These are phyloP conservation scores for Hydrozoanthus tunicans DNA, from an alignment of 64 coral and sea anemone species.

Conservation along the genomic window DNA sequence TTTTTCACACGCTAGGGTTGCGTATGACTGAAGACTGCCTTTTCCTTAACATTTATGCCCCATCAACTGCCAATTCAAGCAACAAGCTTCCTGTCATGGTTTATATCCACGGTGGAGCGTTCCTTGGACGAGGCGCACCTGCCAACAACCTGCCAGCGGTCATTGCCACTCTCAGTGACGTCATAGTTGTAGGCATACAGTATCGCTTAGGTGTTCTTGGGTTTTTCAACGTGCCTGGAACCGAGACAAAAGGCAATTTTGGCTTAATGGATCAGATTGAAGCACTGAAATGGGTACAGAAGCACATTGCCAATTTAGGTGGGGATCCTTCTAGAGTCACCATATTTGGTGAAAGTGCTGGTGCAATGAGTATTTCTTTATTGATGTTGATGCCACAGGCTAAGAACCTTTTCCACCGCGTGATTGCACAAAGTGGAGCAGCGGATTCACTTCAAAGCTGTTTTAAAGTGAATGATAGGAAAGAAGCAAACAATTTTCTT, in stretches of 20 bases:
- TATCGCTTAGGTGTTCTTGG: slow-evolving; percentile 63
- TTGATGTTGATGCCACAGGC: slow-evolving; percentile 55
- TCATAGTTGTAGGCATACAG: slow-evolving; percentile 61
- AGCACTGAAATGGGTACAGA: slow-evolving; percentile 73
- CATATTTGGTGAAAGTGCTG: slow-evolving; percentile 70
- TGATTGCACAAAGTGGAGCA: slow-evolving; percentile 49
- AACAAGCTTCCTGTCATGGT: slow-evolving; percentile 53
- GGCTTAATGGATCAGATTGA: slow-evolving; percentile 61
- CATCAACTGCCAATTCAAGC: background rate
- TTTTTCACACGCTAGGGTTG: background rate
- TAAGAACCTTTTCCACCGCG: slow-evolving; percentile 46
- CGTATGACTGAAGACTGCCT: background rate
- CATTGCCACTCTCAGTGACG: slow-evolving; percentile 35
- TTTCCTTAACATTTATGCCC: slow-evolving; percentile 4
- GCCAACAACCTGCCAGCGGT: slow-evolving; percentile 14
- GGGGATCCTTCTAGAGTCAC: slow-evolving; percentile 60
- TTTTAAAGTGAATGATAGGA: background rate
- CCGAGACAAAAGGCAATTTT: slow-evolving; percentile 60
- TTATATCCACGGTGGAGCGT: slow-evolving; percentile 61
- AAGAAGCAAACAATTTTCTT: background rate
- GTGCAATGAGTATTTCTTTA: slow-evolving; percentile 41
- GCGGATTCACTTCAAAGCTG: background rate
- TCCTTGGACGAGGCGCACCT: background rate
- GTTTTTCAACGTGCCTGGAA: slow-evolving; percentile 61
- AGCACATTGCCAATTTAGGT: slow-evolving; percentile 64